phyloP scores from a whole-genome alignment of 2,113 vertebrate genomes.

The Silurus meridionalis region DNA sequence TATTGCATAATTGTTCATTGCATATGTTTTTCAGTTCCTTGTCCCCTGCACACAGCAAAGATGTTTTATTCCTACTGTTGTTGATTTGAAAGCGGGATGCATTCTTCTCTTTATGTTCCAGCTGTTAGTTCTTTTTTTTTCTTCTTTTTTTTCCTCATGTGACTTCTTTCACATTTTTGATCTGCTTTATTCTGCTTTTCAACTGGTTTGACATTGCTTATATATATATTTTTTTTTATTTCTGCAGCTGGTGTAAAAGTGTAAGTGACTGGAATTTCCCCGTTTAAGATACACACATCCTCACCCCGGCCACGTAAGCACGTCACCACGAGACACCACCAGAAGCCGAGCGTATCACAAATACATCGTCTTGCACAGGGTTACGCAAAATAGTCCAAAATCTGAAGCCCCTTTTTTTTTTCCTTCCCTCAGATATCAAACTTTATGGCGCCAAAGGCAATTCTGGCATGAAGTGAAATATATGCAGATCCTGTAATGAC shows the following conservation, averaged over 20 bases:
- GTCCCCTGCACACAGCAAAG: neutral
- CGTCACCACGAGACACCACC: constrained; percentile 13
- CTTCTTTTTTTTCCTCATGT: neutral
- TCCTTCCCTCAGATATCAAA: neutral
- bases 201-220: constrained; percentile 19
- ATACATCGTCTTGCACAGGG: neutral
- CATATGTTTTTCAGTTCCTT: neutral
- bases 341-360: constrained; percentile 21
- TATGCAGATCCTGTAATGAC: constrained; percentile 5
- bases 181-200: constrained; percentile 23
- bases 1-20: neutral
- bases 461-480: constrained; percentile 14
- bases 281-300: constrained; percentile 44
- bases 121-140: neutral
- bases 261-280: constrained; percentile 52
- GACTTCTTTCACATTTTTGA: constrained; percentile 23
- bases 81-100: neutral
- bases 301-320: constrained; percentile 36
- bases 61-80: neutral
- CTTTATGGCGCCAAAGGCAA: neutral
- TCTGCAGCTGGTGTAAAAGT: constrained; percentile 33
- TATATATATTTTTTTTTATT: neutral
- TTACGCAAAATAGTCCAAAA: neutral
- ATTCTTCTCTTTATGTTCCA: constrained; percentile 13
- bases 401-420: neutral